Percentiles rank a stretch among this genome's conserved stretches.
phyloP scores from a whole-genome alignment of 2,113 vertebrate genomes.

The Lagopus muta region DNA sequence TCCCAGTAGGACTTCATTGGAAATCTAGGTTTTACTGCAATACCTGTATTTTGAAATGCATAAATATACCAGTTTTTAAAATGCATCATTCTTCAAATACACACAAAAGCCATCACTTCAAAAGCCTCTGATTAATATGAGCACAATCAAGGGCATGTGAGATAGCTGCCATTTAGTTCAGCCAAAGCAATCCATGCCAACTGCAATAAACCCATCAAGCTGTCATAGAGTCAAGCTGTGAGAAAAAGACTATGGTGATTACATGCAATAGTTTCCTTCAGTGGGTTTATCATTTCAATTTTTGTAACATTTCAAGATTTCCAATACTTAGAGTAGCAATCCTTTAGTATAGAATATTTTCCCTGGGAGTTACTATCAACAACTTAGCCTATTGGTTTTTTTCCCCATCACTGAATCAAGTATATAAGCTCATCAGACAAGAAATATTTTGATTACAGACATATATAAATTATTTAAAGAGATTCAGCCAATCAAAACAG shows the following conservation, averaged over 20 bases:
- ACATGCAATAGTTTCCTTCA: slow-evolving; percentile 77
- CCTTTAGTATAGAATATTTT: slow-evolving; percentile 72
- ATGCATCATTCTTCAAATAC: slow-evolving; percentile 56
- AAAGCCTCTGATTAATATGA: slow-evolving; percentile 79
- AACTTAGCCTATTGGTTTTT: slow-evolving; percentile 78
- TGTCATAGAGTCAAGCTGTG: slow-evolving; percentile 81
- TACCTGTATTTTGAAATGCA: slow-evolving; percentile 38
- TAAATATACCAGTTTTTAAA: slow-evolving; percentile 60
- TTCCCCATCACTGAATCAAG: slow-evolving; percentile 78
- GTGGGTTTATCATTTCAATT: slow-evolving; percentile 81
- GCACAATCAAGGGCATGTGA: slow-evolving; percentile 70
- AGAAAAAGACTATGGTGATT: slow-evolving; percentile 69
- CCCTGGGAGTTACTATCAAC: slow-evolving; percentile 75
- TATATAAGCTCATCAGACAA: slow-evolving; percentile 76
- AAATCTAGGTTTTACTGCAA: neutral
- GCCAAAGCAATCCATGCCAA: slow-evolving; percentile 77
- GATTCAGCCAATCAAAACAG: slow-evolving; percentile 71
- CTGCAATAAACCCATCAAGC: slow-evolving; percentile 79
- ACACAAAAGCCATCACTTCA: slow-evolving; percentile 70
- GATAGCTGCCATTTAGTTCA: slow-evolving; percentile 77
- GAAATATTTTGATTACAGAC: slow-evolving; percentile 76
- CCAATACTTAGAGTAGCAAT: slow-evolving; percentile 72
- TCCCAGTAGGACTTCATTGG: neutral
- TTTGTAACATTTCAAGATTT: slow-evolving; percentile 80
- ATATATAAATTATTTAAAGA: slow-evolving; percentile 77